phyloP scores from a whole-genome alignment of 2,113 vertebrate species.

The Tachuris rubrigastra region DNA sequence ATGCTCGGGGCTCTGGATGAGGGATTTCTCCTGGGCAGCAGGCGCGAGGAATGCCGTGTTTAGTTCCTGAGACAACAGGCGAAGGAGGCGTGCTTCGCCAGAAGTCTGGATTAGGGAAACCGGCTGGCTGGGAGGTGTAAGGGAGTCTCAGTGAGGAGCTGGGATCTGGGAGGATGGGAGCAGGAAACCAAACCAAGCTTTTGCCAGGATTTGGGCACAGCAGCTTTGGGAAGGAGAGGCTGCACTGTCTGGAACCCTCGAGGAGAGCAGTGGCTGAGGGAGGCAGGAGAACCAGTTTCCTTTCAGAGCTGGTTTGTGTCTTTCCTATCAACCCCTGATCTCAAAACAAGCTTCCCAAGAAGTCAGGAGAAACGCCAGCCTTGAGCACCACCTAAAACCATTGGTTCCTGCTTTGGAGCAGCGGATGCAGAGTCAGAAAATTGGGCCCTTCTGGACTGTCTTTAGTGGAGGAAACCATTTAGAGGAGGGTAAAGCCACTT shows the following conservation, averaged over 20 bases:
- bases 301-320: neutral
- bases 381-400: neutral
- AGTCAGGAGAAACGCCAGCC: neutral
- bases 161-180: neutral
- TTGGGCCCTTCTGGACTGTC: neutral
- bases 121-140: accelerated
- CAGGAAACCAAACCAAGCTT: neutral
- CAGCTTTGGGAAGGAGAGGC: neutral
- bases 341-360: neutral
- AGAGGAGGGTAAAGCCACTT: neutral
- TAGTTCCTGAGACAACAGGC: neutral
- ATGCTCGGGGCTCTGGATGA: neutral
- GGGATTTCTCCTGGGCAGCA: neutral
- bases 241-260: neutral
- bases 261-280: neutral
- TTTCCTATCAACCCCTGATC: neutral
- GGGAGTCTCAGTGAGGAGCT: neutral
- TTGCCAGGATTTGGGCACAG: neutral
- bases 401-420: neutral
- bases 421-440: neutral
- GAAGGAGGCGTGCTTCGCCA: neutral
- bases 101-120: neutral
- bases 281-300: neutral
- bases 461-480: neutral
- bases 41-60: neutral